Base-by-base conservation (phyloP, 1,140 invertebrate genomes). In the Reticulitermes speratus region DNA sequence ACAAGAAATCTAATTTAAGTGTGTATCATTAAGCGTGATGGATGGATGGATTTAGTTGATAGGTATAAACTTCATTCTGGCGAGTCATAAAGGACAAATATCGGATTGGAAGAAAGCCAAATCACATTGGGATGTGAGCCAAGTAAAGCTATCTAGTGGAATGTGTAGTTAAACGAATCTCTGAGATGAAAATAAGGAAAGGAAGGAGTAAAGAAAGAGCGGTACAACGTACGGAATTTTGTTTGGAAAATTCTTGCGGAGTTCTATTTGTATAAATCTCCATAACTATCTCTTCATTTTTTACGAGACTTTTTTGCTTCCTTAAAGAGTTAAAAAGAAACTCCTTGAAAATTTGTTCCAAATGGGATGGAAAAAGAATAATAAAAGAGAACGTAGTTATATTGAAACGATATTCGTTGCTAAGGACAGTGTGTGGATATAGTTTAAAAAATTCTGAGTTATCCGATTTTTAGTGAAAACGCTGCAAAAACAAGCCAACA, bases 211-310 rank as follows among this genome's bases (percentile, higher is more conserved):
- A 65, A 21, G 25, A 19, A 23, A 65, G 59, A 65, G 3, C 14
- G 1, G 59, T 16, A 65, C 59, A 25, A 19, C 6, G 59, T 23
- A 65, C 8, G 59, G 59, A 65, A 65, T 65, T 65, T 65, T 65
- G 21, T 65, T 65, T 65, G 12, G 59, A 65, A 65, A 75, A 75
- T 75, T 25, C 65, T 75, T 75, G 65, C 65, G 9, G 65, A 75
- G 25, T 75, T 75, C n/a, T 75, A 75, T 75, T 75, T 75, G 65
- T 75, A 75, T 75, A 75, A 75, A 75, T 75, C n/a, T 75, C 65
- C 65, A 75, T 75, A 75, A 75, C 25, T 75, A 75, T 75, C 65
- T 30, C 65, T 25, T 30, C 65, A 25, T 75, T 30, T n/a, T 16
- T 75, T 75, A 75, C 65, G n/a, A 75, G 3, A 75, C n/a, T 75